Evolutionary conservation across 2,888 invertebrate genomes (phyloP), one percentile per base, ranked within the genome.

Genomic region (Iselma pallidipennis): DNA sequence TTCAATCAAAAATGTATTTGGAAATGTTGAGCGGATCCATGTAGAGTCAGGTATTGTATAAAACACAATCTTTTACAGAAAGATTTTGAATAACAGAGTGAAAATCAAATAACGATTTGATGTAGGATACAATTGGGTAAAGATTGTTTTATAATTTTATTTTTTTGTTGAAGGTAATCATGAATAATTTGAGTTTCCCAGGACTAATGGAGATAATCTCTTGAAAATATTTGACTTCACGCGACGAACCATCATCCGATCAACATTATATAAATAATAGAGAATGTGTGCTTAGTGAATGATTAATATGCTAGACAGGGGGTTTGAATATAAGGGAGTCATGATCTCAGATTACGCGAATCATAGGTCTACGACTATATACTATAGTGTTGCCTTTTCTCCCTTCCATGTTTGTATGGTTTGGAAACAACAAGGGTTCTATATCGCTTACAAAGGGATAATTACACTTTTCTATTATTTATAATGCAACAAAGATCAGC

Each of bases 401-500:
- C 65, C 69, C 66, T 66, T 68, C 69, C 66, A 68, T 71, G 71
- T 74, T 69, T 73, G 70, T 72, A 72, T 72, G 74, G 74, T 73
- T 74, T 70, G 67, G 70, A 69, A 70, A 75, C 70, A 71, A 68
- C 68, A 73, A 69, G 74, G 73, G 74, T 74, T 67, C 72, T 71
- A 71, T 76, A 74, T 76, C 77, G 76, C 75, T 76, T 77, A 71
- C 76, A 74, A 74, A 70, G 71, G 67, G 74, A 76, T 78, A 78
- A 79, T 78, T 78, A 75, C 78, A 72, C 73, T 73, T 74, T 77
- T 77, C 77, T 75, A 77, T 77, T 76, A 78, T 79, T 78, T 74
- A 76, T 74, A 72, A 67, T 4, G 7, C 52, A 26, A 28, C 21
- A 31, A 28, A 52, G 16, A 31, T 52, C 52, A 52, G 29, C 52